Evolutionary conservation across 2,888 invertebrate genomes (phyloP).

Genomic region (Archips xylosteana): DNA sequence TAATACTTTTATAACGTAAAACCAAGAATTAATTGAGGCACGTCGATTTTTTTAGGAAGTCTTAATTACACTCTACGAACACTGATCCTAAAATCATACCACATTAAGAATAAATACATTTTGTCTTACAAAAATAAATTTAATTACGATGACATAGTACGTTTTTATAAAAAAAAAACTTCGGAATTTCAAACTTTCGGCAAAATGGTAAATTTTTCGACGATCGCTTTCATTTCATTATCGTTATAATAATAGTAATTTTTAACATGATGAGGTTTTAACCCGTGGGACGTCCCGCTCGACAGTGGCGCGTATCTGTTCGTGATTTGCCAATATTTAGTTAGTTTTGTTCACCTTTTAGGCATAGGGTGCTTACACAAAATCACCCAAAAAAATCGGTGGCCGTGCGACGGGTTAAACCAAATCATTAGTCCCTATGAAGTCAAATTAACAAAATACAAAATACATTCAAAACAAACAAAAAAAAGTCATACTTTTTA

Average conservation of each 20-base stretch:
- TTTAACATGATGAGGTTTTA: neutral
- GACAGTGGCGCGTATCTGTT: no score
- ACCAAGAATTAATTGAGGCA: conserved; percentile 46
- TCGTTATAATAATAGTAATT: neutral
- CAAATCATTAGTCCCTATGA: neutral
- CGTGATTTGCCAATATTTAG: no score
- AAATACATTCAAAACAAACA: conserved; percentile 1
- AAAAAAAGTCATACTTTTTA: neutral
- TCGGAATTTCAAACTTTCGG: neutral
- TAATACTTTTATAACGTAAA: conserved; percentile 51
- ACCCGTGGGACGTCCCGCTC: no score
- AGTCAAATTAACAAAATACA: neutral
- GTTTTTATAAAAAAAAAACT: neutral
- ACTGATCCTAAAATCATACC: conserved; percentile 36
- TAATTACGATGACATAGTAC: conserved; percentile 14
- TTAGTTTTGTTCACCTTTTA: no score
- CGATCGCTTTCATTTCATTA: conserved; percentile 3
- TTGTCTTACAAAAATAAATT: conserved; percentile 36
- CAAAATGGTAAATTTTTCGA: conserved; percentile 13
- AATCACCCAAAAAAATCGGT: no score
- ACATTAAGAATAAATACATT: conserved; percentile 40
- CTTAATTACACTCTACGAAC: conserved; percentile 36
- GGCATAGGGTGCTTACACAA: no score
- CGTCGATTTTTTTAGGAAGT: conserved; percentile 32
- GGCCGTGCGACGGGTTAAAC: neutral